Conservation (phyloP, 2,113 vertebrate genomes). For the Noturus placidus region DNA sequence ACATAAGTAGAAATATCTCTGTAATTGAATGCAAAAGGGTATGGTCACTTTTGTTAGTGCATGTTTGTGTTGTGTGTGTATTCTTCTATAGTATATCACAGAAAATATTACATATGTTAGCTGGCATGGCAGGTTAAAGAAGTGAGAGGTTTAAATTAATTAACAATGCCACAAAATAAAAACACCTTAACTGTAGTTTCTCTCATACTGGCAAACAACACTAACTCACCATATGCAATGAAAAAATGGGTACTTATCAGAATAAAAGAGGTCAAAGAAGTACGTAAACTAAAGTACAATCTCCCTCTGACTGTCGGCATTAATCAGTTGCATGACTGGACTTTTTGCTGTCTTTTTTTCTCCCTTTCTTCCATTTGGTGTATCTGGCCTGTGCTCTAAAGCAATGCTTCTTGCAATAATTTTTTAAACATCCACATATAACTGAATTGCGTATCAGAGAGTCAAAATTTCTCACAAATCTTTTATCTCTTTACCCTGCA, state of each 20-base stretch:
- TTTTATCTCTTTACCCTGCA: neutral
- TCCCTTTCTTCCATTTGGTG: neutral
- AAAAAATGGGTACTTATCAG: neutral
- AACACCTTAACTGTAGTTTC: neutral
- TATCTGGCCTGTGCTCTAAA: neutral
- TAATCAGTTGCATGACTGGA: neutral
- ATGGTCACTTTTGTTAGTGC: neutral
- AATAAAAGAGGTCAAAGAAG: neutral
- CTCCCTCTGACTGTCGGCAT: neutral
- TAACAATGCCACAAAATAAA: neutral
- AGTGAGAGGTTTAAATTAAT: neutral
- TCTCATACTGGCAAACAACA: neutral
- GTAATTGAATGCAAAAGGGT: neutral
- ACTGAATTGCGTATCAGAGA: neutral
- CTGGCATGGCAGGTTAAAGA: neutral
- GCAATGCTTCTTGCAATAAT: neutral
- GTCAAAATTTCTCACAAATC: neutral
- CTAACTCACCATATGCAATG: neutral
- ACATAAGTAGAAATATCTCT: neutral
- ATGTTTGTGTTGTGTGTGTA: neutral
- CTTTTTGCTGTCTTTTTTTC: neutral
- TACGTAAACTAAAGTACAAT: neutral
- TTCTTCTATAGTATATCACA: neutral
- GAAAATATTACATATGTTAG: neutral
- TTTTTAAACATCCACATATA: neutral